Conservation (phyloP, 2,888 invertebrate species). For the Theristus sp. region DNA sequence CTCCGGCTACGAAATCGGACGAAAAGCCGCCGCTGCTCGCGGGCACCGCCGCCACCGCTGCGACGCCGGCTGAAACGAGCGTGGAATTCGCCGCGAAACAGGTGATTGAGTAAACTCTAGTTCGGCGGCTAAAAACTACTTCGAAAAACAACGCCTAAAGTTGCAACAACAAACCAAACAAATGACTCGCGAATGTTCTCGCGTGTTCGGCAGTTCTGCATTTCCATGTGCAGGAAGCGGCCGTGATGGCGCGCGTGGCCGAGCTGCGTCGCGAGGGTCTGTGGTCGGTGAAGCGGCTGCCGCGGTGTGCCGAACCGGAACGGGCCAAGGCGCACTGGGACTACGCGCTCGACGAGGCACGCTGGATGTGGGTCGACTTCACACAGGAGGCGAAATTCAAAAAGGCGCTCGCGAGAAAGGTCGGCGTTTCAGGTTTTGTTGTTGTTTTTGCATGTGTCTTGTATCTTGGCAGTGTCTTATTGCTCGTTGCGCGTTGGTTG, state of each 20-base stretch:
- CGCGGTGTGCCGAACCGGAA: constrained; percentile 57
- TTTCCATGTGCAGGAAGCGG: constrained; percentile 75
- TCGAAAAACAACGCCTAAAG: too few species aligned
- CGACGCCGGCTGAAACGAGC: neutral
- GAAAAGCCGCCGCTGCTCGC: too few species aligned
- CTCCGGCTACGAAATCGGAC: too few species aligned
- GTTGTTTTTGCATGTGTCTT: too few species aligned
- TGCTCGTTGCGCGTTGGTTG: too few species aligned
- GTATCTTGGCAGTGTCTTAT: too few species aligned
- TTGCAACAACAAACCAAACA: too few species aligned
- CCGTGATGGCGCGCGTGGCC: constrained; percentile 72
- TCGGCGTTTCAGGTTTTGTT: too few species aligned
- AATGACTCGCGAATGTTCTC: too few species aligned
- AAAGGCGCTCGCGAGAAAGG: constrained; percentile 57
- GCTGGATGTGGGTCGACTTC: constrained; percentile 93
- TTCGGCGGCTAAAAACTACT: too few species aligned
- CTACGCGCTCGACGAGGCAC: constrained; percentile 80
- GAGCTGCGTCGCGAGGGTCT: constrained; percentile 81
- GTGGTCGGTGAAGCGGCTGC: constrained; percentile 51
- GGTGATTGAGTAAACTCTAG: neutral
- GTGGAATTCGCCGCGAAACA: neutral
- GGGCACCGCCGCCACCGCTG: too few species aligned
- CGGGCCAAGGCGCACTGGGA: constrained; percentile 92
- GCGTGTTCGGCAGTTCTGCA: too few species aligned
- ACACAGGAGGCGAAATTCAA: constrained; percentile 95